Percentiles rank a stretch among this genome's conserved stretches.
Evolutionary conservation across 1,140 invertebrate species (phyloP).

Genomic region (Ceratoteleas bidentatus): DNA sequence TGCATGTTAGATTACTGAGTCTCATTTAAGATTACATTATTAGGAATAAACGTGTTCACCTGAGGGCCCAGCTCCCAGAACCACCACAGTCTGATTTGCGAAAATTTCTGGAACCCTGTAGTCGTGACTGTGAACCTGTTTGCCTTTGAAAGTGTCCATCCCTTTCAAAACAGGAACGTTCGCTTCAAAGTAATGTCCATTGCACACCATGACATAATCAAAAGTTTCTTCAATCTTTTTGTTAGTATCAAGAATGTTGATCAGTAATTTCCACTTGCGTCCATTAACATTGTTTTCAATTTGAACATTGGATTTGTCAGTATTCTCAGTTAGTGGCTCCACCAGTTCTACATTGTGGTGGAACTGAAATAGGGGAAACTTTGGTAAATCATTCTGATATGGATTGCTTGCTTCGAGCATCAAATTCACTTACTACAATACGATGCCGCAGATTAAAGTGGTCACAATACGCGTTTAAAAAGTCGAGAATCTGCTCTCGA

Average conservation of each 20-base stretch:
- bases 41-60: slow-evolving; percentile 77
- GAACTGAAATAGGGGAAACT: slow-evolving; percentile 80
- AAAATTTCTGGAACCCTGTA: slow-evolving; percentile 89
- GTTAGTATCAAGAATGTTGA: slow-evolving; percentile 83
- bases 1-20: too few species aligned
- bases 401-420: not conserved
- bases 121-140: slow-evolving; percentile 91
- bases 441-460: slow-evolving; percentile 85
- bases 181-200: slow-evolving; percentile 90
- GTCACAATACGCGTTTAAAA: slow-evolving; percentile 90
- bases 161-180: slow-evolving; percentile 84
- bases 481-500: slow-evolving; percentile 90
- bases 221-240: slow-evolving; percentile 82
- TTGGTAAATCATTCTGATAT: too few species aligned
- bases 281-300: slow-evolving; percentile 33
- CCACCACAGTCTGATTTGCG: slow-evolving; percentile 85
- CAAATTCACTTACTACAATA: slow-evolving; percentile 85
- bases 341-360: slow-evolving; percentile 84
- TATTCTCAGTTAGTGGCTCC: slow-evolving; percentile 75
- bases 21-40: too few species aligned
- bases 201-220: slow-evolving; percentile 92
- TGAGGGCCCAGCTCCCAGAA: slow-evolving; percentile 93
- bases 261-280: slow-evolving; percentile 84
- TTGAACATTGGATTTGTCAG: slow-evolving; percentile 1
- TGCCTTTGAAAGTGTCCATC: slow-evolving; percentile 86